Evolutionary conservation across 2,888 invertebrate genomes (phyloP).

Genomic region (Patella caerulea): DNA sequence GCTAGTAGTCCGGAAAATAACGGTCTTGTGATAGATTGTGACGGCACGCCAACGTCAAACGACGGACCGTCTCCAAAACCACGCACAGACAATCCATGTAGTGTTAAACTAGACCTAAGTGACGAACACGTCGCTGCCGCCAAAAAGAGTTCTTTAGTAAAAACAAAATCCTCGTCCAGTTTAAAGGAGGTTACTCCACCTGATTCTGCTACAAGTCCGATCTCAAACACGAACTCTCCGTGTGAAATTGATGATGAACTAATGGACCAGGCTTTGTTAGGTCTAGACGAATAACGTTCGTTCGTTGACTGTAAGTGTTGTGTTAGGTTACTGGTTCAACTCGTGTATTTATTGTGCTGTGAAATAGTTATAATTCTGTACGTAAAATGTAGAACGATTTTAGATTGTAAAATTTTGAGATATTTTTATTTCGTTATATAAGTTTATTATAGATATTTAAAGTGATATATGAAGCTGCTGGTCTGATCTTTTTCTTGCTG

Average conservation of each 20-base stretch:
- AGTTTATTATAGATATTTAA: no score
- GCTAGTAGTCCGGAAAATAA: slow-evolving; percentile 69
- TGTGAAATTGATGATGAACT: slow-evolving; percentile 90
- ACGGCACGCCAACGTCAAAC: slow-evolving; percentile 37
- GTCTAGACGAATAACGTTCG: slow-evolving; percentile 27
- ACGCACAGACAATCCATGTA: slow-evolving; percentile 17
- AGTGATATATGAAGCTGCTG: no score
- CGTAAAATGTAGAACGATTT: slow-evolving; percentile 1
- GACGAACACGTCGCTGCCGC: neutral
- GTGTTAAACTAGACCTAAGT: slow-evolving; percentile 1
- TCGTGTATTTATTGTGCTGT: neutral
- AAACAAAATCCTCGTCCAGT: slow-evolving; percentile 30
- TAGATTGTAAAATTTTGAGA: slow-evolving; percentile 1
- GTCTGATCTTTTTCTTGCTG: neutral
- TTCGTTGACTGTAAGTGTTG: no score
- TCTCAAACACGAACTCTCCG: slow-evolving; percentile 44
- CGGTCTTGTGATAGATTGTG: slow-evolving; percentile 70
- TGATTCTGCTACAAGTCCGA: slow-evolving; percentile 29
- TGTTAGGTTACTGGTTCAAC: no score
- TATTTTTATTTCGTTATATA: no score
- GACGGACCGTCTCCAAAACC: neutral
- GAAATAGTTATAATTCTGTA: neutral
- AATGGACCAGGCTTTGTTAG: slow-evolving; percentile 85
- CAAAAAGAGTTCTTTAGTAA: neutral
- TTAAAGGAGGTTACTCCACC: slow-evolving; percentile 34